Evolutionary conservation across 2,888 invertebrate species (phyloP), one percentile per base, ranked within the genome.

Genomic region (Ecliptopera silaceata): DNA sequence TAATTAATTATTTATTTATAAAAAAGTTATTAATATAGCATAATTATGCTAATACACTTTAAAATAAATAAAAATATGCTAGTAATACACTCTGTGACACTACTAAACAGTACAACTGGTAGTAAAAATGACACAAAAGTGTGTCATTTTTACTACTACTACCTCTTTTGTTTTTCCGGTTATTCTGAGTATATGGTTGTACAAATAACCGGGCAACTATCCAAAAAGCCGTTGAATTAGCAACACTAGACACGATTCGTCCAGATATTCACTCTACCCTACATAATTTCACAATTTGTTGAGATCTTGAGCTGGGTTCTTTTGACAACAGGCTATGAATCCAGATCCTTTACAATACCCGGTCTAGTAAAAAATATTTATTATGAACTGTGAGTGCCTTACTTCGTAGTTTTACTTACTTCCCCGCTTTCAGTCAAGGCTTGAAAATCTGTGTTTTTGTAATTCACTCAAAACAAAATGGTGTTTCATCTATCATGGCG

Each of bases 231-330:
- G 41, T 34, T 32, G 12, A 8, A 13, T 6, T 4, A 34, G 12
- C 46, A 42, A 20, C 58, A 36, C 42, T 46, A 46, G 20, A 8
- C 17, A 15, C 63, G 66, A 71, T 75, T 75, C 73, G 77, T 76
- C 71, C 69, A 55, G 56, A 68, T 69, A 70, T 71, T 72, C 74
- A 72, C 54, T 72, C 68, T 74, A 76, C 79, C 77, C 71, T 77
- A 73, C 62, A 75, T 80, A 77, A 80, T 77, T 70, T 60, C 53
- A 61, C 70, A 72, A 77, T 75, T 73, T 71, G 69, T 72, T 66
- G 65, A 63, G 66, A 63, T 72, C 68, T 65, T 67, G 67, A 55
- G 62, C 56, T 61, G 59, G 44, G 56, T 56, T 49, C 55, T 46
- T 51, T 50, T 49, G 47, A 57, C 43, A 45, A 38, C 29, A 32